These are phyloP conservation scores for Spicauda simplicius DNA, from an alignment of 2,888 invertebrate species.

Conservation along the genomic window DNA sequence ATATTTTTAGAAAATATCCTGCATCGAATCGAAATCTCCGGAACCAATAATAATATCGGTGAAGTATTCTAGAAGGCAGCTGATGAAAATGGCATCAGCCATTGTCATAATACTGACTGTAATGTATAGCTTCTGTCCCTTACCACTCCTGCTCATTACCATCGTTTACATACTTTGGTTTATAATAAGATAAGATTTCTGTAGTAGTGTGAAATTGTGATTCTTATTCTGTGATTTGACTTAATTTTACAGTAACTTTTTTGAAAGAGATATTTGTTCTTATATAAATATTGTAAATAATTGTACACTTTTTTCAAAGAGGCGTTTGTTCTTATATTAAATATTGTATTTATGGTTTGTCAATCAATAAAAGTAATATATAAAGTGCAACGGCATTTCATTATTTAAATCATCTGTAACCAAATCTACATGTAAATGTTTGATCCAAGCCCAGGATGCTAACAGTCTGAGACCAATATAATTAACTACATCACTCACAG, in stretches of 20 bases:
- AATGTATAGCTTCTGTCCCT: conserved; percentile 56
- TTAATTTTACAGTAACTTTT: not conserved
- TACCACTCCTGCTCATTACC: conserved; percentile 19
- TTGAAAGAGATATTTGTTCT: too few species aligned
- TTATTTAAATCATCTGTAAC: too few species aligned
- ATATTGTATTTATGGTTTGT: too few species aligned
- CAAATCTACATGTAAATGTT: too few species aligned
- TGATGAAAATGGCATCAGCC: conserved; percentile 53
- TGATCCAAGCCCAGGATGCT: too few species aligned
- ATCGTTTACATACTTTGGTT: conserved; percentile 19
- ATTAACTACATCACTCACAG: too few species aligned
- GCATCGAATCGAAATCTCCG: conserved; percentile 55
- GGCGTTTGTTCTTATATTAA: too few species aligned
- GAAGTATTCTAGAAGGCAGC: conserved; percentile 49
- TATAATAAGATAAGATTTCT: conserved; percentile 5
- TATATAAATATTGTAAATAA: too few species aligned
- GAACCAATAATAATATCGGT: conserved; percentile 54
- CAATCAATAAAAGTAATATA: too few species aligned
- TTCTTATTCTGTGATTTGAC: conserved; percentile 1
- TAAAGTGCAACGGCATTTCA: too few species aligned
- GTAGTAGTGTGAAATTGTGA: not conserved
- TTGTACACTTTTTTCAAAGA: too few species aligned
- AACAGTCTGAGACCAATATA: too few species aligned
- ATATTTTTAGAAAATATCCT: conserved; percentile 59
- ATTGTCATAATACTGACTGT: conserved; percentile 56